Evolutionary conservation across 2,113 vertebrate genomes (phyloP), one percentile per base, ranked within the genome.

Genomic region (Labeo catla): DNA sequence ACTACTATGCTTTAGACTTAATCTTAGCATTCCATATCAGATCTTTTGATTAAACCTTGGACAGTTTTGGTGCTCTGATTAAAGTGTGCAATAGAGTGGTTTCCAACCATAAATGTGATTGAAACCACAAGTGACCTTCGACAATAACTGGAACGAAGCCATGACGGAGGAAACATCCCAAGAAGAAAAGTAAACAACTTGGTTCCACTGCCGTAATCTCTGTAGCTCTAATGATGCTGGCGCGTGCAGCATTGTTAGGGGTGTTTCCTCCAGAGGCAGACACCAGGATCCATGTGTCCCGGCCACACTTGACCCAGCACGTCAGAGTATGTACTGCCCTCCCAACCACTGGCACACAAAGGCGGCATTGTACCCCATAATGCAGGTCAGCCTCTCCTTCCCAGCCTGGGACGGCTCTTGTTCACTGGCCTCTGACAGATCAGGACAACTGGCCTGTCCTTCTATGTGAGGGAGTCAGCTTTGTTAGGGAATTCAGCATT

Each of bases 331-430:
- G 89, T 87, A 90, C 89, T 92, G 89, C 70, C 89, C 91, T 88
- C 84, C 90, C 45, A 13, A 86, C 57, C 59, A 59, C 61, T 72
- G 39, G 63, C 73, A 79, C 84, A 95, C 93, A 95, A 94, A 93
- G 90, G 81, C 63, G 21, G 81, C 91, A 93, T 93, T 95, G 94
- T 95, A 23, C 59, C 86, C 88, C 89, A 92, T 91, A 94, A 93
- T 93, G 91, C 84, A 91, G 94, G 94, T 93, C 94, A 92, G 91
- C 91, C 89, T 93, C 89, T 91, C 89, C 89, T 91, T 89, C 88
- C 88, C 70, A 84, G 91, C 91, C 92, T 88, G 84, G 57, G 83
- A 49, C 12, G 39, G 70, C 70, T 49, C 78, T 65, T 61, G 34
- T 65, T 81, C 72, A 81, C n/a, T 59, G n/a, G 47, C 43, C 65